Evolutionary conservation across 2,888 invertebrate genomes (phyloP).

Genomic region (Falcaria lacertinaria): DNA sequence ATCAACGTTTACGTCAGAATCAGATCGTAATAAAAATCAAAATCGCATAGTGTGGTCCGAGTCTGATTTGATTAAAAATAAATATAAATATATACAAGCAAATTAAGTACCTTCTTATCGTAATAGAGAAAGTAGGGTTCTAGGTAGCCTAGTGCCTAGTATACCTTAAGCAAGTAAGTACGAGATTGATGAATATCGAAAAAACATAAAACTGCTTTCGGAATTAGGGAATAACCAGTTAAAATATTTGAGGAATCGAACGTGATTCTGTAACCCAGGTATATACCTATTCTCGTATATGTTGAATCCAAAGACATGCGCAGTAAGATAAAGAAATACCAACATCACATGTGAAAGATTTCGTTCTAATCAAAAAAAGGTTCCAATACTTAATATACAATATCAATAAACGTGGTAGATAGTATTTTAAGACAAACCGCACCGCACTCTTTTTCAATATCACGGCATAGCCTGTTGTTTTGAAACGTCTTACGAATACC

Average conservation of each 20-base stretch:
- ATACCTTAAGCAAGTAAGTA: too few relatives aligned
- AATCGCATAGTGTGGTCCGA: too few relatives aligned
- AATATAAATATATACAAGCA: too few relatives aligned
- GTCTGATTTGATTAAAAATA: too few relatives aligned
- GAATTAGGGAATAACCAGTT: slow-evolving; percentile 27
- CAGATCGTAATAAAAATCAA: too few relatives aligned
- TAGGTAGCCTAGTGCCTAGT: too few relatives aligned
- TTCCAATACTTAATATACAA: neutral
- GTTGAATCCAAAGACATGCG: slow-evolving; percentile 57
- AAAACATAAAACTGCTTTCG: too few relatives aligned
- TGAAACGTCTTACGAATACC: slow-evolving; percentile 51
- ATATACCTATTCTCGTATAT: slow-evolving; percentile 21
- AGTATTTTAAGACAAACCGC: neutral
- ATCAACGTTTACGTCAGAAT: too few relatives aligned
- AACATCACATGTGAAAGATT: slow-evolving; percentile 30
- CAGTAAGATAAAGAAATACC: slow-evolving; percentile 44
- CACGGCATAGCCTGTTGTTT: slow-evolving; percentile 30
- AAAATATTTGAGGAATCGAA: slow-evolving; percentile 22
- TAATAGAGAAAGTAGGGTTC: too few relatives aligned
- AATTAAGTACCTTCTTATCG: too few relatives aligned
- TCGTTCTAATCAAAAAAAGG: slow-evolving; percentile 4
- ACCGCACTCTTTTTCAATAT: slow-evolving; percentile 5
- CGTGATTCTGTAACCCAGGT: slow-evolving; percentile 6
- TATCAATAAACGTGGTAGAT: too few relatives aligned
- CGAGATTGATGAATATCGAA: too few relatives aligned